Evolutionary conservation across 1,140 invertebrate species (phyloP).

Genomic region (Lepidurus arcticus): DNA sequence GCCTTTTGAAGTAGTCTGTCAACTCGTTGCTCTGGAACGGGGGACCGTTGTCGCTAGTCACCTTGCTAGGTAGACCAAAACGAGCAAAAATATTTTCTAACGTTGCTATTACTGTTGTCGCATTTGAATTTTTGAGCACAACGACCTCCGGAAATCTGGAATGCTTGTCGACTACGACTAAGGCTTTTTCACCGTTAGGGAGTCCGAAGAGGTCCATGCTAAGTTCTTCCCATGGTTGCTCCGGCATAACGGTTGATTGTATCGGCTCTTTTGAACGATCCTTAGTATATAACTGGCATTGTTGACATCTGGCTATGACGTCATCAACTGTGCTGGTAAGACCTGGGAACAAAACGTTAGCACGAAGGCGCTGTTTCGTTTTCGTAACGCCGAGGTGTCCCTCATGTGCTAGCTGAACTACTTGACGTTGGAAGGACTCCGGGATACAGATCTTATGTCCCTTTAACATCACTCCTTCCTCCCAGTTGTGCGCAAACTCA

Average conservation of each 20-base stretch:
- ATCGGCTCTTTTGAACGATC: not conserved
- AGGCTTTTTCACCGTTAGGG: conserved; percentile 24
- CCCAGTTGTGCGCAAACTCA: no score
- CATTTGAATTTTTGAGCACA: not conserved
- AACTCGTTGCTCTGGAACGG: conserved; percentile 38
- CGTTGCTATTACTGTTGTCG: conserved; percentile 4
- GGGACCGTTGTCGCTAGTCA: conserved; percentile 40
- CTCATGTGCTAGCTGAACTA: conserved; percentile 37
- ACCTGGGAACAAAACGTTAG: conserved; percentile 41
- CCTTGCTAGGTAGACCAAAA: conserved; percentile 35
- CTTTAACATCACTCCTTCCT: no score
- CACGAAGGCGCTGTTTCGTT: conserved; percentile 40
- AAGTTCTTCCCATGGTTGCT: conserved; percentile 27
- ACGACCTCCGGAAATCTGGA: conserved; percentile 31
- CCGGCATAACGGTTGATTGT: conserved; percentile 25
- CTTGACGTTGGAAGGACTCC: conserved; percentile 33
- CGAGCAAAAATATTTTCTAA: conserved; percentile 35
- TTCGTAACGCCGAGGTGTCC: conserved; percentile 36
- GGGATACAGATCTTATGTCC: conserved; percentile 37
- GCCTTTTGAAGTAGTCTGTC: not conserved
- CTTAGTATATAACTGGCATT: conserved; percentile 36
- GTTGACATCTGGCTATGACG: conserved; percentile 37
- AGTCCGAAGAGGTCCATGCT: conserved; percentile 27
- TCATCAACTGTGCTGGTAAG: conserved; percentile 40
- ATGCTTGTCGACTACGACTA: conserved; percentile 30